Base-by-base conservation (phyloP, 2,113 vertebrate species). In the Catagonus wagneri region DNA sequence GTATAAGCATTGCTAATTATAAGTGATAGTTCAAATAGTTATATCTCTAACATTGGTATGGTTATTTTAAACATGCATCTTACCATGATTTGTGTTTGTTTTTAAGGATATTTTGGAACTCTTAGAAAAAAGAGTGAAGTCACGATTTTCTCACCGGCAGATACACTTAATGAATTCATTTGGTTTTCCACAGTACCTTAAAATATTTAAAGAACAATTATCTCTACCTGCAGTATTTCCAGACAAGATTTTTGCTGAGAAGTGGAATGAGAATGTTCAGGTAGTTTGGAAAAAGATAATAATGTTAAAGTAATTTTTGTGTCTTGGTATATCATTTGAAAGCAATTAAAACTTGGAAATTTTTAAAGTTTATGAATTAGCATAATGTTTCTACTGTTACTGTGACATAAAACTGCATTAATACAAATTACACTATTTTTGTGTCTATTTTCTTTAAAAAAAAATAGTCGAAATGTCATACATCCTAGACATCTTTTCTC, bases 81-180 rank as follows among this genome's bases (percentile, higher is more conserved):
- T 83, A 97, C 1, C 44, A 16, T 3, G 0, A 69, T 91, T 84
- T 96, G 34, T 63, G 1, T 95, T 94, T 94, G 58, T 95, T 93
- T 96, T 93, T 93, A 83, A 99, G 99, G 99, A 99, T 96, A 99
- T 99, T 80, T 95, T 99, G 98, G 99, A 99, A 98, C 99, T 99
- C 91, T 94, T 99, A 97, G 99, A 99, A 98, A 99, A 99, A 97
- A 99, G 99, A 93, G 99, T 99, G 15, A 99, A 99, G 97, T 99
- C 99, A 1, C 98, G 99, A 87, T 99, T 99, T 96, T 99, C 99
- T 50, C 99, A 99, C 98, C 98, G 99, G 83, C 99, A 99, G 98
- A 99, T 99, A 94, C 99, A 99, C 95, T 92, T 99, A 97, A 96
- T 99, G 93, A 99, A 98, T 97, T 98, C 98, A 66, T 98, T 99